Conservation (phyloP, 2,113 vertebrate genomes). For the Phalacrocorax carbo region DNA sequence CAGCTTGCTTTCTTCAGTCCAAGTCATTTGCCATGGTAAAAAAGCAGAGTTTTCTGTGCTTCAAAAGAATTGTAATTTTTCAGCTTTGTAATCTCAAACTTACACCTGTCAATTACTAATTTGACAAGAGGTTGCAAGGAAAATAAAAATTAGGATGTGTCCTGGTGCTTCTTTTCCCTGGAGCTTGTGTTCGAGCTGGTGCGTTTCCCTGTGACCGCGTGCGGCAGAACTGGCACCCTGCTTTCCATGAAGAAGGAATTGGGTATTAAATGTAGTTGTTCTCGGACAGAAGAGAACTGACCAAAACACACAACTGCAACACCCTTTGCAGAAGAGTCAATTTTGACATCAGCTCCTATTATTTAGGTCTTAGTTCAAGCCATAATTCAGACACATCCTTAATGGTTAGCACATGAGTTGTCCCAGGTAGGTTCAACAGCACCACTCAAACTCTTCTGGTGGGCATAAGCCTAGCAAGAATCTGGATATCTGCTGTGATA, state of each 20-base stretch:
- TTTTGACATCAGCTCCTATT: neutral
- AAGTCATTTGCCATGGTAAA: neutral
- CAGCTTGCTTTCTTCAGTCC: neutral
- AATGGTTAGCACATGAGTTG: neutral
- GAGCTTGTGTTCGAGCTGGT: neutral
- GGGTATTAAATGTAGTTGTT: neutral
- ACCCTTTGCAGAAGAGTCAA: neutral
- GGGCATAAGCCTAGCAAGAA: neutral
- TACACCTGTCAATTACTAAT: neutral
- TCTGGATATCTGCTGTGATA: neutral
- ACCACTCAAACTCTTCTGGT: neutral
- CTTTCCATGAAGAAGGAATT: neutral
- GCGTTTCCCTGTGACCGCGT: rapidly evolving
- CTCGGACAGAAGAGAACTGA: neutral
- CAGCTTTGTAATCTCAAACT: neutral
- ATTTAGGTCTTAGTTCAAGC: neutral
- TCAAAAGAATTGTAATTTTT: neutral
- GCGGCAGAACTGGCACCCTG: neutral
- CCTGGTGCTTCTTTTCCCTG: neutral
- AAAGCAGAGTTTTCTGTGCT: neutral
- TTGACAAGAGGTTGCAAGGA: neutral
- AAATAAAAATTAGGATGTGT: neutral
- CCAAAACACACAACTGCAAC: neutral
- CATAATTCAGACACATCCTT: neutral
- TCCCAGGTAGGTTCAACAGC: neutral